A percentile compares a stretch with the other conserved stretches of the same genome.
Evolutionary conservation across 2,797 vertebrate genomes (phyloP).

Genomic region (Serranus cabrilla): DNA sequence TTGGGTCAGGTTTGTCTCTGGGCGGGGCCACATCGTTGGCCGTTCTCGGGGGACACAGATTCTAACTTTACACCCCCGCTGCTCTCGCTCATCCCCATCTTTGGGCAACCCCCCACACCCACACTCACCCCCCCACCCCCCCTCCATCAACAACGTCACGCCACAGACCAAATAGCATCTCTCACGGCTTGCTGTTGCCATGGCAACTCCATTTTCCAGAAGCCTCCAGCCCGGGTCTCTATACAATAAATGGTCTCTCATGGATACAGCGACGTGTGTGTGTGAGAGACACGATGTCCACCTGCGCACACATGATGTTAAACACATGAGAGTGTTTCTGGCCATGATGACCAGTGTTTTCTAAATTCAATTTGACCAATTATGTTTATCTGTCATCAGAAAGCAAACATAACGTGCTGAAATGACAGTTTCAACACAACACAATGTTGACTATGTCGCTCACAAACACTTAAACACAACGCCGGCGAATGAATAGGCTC

Average conservation of each 20-base stretch:
- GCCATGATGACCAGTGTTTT: not conserved
- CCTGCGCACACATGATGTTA: constrained; percentile 22
- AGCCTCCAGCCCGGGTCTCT: constrained; percentile 80
- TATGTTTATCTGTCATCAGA: not conserved
- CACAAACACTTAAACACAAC: constrained; percentile 46
- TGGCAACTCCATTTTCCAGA: constrained; percentile 87
- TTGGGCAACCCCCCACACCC: constrained; percentile 66
- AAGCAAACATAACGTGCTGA: not conserved
- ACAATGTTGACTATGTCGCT: constrained; percentile 9
- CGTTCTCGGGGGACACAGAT: constrained; percentile 27
- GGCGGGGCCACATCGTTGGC: constrained; percentile 29
- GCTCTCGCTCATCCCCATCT: constrained; percentile 52
- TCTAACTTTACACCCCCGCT: constrained; percentile 60
- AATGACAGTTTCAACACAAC: constrained; percentile 26
- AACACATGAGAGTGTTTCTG: not conserved
- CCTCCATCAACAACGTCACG: constrained; percentile 71
- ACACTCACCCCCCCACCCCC: constrained; percentile 16
- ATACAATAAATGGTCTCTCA: constrained; percentile 81
- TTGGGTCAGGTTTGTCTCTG: constrained; percentile 24
- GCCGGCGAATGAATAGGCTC: constrained; percentile 71
- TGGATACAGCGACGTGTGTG: constrained; percentile 66
- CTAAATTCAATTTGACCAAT: not conserved
- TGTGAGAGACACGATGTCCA: constrained; percentile 55
- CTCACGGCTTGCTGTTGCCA: constrained; percentile 86
- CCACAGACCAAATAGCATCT: constrained; percentile 79